Conservation (phyloP, 2,113 vertebrate species). For the Phaetusa simplex region DNA sequence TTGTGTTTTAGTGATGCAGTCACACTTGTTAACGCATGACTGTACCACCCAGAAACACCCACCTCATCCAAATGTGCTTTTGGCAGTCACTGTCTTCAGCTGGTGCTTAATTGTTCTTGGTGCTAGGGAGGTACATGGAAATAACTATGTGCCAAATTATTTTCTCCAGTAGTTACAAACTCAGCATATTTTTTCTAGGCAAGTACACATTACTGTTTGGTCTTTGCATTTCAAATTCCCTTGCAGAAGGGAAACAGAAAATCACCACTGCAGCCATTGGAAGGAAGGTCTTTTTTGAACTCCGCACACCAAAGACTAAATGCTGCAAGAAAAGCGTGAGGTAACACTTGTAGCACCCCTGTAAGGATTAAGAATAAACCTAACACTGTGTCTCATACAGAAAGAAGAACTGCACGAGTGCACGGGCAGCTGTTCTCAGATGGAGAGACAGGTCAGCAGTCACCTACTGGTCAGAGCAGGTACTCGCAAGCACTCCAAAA, state of each 20-base stretch:
- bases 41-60: constrained; percentile 55
- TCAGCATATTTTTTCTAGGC: background rate
- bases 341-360: background rate
- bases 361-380: background rate
- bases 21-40: constrained; percentile 33
- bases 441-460: background rate
- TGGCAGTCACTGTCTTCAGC: constrained; percentile 39
- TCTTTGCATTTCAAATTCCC: background rate
- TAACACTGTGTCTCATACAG: background rate
- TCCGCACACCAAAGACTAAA: background rate
- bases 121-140: background rate
- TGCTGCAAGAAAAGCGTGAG: background rate
- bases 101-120: constrained; percentile 31
- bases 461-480: background rate
- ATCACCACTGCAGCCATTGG: background rate
- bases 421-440: background rate
- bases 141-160: background rate
- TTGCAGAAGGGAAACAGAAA: background rate
- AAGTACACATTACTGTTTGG: background rate
- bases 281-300: background rate
- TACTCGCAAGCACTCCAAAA: background rate
- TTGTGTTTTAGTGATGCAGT: constrained; percentile 1
- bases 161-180: constrained; percentile 33
- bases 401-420: background rate
- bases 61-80: constrained; percentile 45